Evolutionary conservation across 2,888 invertebrate genomes (phyloP), one percentile per base, ranked within the genome.

Genomic region (Euphydryas editha): DNA sequence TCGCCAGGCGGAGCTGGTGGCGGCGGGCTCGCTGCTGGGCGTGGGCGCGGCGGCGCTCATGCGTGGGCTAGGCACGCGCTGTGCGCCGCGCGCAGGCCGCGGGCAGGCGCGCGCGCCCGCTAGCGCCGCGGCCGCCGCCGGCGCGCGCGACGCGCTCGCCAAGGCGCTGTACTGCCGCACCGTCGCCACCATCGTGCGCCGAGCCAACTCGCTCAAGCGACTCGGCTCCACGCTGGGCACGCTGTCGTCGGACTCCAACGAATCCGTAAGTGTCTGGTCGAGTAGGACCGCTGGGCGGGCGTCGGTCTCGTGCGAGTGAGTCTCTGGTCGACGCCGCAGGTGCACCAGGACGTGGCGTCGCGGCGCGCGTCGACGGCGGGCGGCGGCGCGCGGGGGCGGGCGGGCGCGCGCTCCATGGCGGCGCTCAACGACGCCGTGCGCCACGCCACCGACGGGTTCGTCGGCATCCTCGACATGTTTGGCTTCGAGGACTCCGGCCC

Each of bases 391-490:
- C 78, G 85, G n/a, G 79, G 73, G 58, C 94, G 95, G 69, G 95
- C 96, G 17, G 97, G 97, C 56, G 97, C 97, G 73, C 96, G 97
- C 83, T 97, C 97, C 20, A 98, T 98, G 98, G 96, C 97, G 13
- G 98, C 96, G 5, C 93, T 98, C 61, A 98, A 98, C 87, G 97
- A 98, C 87, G 98, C 98, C 1, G 98, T 98, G 64, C 94, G 97
- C 56, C 98, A 98, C 91, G 98, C 98, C 42, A 98, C 98, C 1
- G 98, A 98, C 86, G 98, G 98, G 11, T 98, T 98, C 88, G 98
- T 99, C 74, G 98, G 98, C 51, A 98, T 99, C 80, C 93, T 99
- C 64, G 98, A 99, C 86, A 98, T 99, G 98, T 98, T 98, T 90
- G 98, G 98, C 6, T 98, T 98, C 90, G 98, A 98, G 92, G 97